These are phyloP conservation scores for Tridacna gigas DNA, from an alignment of 2,888 invertebrate species.

Conservation along the genomic window DNA sequence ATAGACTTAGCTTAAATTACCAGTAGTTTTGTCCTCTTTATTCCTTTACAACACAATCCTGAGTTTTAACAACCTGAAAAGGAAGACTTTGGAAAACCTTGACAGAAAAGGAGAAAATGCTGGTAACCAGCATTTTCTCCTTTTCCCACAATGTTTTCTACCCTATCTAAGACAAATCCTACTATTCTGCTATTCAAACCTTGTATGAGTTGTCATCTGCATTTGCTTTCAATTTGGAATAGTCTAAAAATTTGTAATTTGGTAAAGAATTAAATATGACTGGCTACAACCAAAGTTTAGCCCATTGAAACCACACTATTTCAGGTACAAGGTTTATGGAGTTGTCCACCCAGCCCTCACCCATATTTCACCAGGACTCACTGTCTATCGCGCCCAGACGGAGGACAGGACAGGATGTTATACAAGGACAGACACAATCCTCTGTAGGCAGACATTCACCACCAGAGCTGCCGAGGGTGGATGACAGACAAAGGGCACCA, in stretches of 20 bases:
- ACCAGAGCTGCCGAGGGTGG: slow-evolving; percentile 50
- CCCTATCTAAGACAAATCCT: no score
- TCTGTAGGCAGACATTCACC: slow-evolving; percentile 12
- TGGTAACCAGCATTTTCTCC: not conserved
- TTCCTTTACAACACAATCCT: no score
- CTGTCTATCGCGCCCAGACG: slow-evolving; percentile 32
- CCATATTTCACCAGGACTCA: slow-evolving; percentile 67
- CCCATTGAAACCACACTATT: not conserved
- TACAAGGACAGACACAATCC: not conserved
- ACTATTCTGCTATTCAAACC: no score
- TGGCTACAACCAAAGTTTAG: no score
- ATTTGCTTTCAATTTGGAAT: not conserved
- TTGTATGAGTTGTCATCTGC: no score
- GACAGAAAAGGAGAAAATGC: not conserved
- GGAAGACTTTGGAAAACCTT: no score
- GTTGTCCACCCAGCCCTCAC: slow-evolving; percentile 70
- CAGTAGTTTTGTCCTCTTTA: no score
- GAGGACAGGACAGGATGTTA: not conserved
- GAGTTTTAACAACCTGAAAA: no score
- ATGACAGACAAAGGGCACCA: slow-evolving; percentile 26
- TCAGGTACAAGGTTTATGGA: slow-evolving; percentile 66
- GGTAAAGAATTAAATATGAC: not conserved
- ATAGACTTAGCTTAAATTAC: no score
- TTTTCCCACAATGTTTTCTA: not conserved
- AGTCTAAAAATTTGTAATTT: not conserved